A percentile compares a stretch with the other conserved stretches of the same genome.
phyloP scores from a whole-genome alignment of 2,113 vertebrate genomes.

The Tragulus kanchil region DNA sequence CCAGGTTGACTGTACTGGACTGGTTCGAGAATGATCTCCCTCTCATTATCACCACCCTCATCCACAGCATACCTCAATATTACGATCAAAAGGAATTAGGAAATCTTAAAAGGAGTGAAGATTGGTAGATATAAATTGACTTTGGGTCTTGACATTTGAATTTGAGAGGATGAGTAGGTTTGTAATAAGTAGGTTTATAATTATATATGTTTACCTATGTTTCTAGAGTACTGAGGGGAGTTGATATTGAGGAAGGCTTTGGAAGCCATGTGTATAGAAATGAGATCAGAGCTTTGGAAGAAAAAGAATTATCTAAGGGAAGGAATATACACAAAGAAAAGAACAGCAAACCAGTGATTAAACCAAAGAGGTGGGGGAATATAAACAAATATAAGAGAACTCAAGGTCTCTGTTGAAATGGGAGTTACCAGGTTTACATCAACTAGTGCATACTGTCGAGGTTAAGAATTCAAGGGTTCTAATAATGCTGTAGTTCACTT shows the following conservation, averaged over 20 bases:
- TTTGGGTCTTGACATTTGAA: background rate
- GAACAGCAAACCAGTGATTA: background rate
- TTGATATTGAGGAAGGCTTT: background rate
- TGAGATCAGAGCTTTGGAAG: background rate
- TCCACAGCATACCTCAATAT: background rate
- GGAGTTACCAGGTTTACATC: background rate
- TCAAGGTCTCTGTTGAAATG: background rate
- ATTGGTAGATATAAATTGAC: background rate
- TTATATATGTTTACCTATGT: background rate
- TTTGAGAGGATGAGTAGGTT: background rate
- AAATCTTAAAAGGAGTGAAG: background rate
- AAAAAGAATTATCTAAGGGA: background rate
- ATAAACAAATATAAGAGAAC: background rate
- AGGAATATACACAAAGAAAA: background rate
- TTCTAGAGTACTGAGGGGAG: background rate
- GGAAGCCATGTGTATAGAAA: background rate
- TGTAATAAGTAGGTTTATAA: background rate
- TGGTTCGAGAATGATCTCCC: background rate
- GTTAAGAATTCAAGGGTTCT: background rate
- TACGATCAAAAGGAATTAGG: background rate
- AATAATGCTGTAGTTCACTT: background rate
- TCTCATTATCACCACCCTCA: background rate
- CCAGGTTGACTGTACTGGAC: background rate
- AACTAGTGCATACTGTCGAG: background rate
- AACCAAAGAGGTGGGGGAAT: background rate